Base-by-base conservation (phyloP, 2,797 vertebrate species). In the Lycodopsis pacificus region DNA sequence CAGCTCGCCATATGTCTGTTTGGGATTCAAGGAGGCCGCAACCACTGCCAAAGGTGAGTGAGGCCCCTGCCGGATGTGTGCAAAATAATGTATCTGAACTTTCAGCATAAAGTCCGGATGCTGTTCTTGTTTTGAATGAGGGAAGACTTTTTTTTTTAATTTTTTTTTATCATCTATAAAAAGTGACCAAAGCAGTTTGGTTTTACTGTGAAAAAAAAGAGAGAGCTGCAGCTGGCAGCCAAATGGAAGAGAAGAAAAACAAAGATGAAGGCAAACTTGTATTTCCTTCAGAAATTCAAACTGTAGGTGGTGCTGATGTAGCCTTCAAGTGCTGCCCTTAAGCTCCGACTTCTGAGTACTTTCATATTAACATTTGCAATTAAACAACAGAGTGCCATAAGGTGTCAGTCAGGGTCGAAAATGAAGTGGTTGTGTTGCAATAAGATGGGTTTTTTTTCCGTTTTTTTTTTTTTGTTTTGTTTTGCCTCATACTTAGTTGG, bases 11-110 rank as follows among this genome's bases (percentile, higher is more conserved):
- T 95, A 94, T 65, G 94, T 92, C 83, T 93, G 93, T 54, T 76
- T 95, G 84, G 94, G 92, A 32, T 95, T 95, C 89, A 94, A 94
- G 56, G 94, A 95, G 88, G 69, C 92, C 27, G 90, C 91, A 66
- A 94, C 94, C 75, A 93, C 94, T 85, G 94, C 91, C 84, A 94
- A 94, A 93, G 94, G 94, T 95, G 84, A 91, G 93, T 58, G 4
- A 62, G 17, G 15, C 19, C 25, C 15, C 51, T 32, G 40, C 68
- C 40, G 56, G 15, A 58, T 62, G 64, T 56, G 27, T 74, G 69
- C 40, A 61, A 2, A 71, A 70, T 63, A 73, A 62, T 72, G n/a
- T 0, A 46, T 32, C 12, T 40, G 0, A 62, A 62, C 57, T 51
- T 54, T 67, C 38, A 56, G 1, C 53, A 20, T 8, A 0, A 36